Percentiles rank a stretch among this genome's conserved stretches.
These are phyloP conservation scores for Oxytorus armatus DNA, from an alignment of 2,888 invertebrate genomes.

Conservation along the genomic window DNA sequence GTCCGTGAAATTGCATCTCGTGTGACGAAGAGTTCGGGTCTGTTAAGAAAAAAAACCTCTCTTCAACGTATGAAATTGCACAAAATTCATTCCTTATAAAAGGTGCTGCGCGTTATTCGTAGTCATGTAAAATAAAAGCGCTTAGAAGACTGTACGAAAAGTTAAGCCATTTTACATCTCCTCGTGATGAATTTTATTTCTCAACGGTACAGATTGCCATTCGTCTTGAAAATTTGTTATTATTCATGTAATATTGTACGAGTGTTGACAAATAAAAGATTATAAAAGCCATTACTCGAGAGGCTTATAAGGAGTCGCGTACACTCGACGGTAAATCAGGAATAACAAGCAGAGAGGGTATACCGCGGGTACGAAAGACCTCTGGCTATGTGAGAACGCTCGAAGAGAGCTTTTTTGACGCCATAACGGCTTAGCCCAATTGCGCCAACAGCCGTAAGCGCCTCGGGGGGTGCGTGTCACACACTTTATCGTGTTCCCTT, in stretches of 20 bases:
- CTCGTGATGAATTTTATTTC: too few species aligned
- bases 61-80: not conserved
- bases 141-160: too few species aligned
- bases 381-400: conserved; percentile 47
- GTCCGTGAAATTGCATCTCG: conserved; percentile 12
- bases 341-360: conserved; percentile 67
- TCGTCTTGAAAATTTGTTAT: too few species aligned
- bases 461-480: conserved; percentile 66
- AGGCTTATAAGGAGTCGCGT: conserved; percentile 46
- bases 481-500: conserved; percentile 63
- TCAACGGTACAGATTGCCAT: too few species aligned
- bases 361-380: conserved; percentile 42
- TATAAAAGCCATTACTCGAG: conserved; percentile 16
- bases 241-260: not conserved
- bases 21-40: not conserved
- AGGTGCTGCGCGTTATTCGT: too few species aligned
- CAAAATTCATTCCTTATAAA: not conserved
- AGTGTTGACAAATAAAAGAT: conserved; percentile 38
- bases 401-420: conserved; percentile 67
- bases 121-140: too few species aligned
- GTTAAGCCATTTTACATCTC: too few species aligned
- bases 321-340: conserved; percentile 60
- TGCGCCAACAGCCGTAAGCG: conserved; percentile 70
- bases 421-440: conserved; percentile 73
- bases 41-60: not conserved